Evolutionary conservation across 2,113 vertebrate species (phyloP).

Genomic region (Galeopterus variegatus): DNA sequence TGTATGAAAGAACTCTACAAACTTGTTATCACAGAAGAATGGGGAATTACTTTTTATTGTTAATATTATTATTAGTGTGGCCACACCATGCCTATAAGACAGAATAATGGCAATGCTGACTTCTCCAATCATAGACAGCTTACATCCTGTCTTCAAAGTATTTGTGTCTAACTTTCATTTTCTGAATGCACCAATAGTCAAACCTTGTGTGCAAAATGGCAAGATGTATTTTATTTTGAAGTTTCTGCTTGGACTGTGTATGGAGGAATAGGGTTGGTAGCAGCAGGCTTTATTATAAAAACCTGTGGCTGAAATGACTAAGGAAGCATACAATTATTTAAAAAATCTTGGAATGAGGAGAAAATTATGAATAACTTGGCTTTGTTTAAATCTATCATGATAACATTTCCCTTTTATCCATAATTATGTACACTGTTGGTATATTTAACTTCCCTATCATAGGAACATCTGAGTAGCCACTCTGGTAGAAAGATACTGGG

Average conservation of each 20-base stretch:
- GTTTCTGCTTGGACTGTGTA: neutral
- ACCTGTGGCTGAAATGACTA: neutral
- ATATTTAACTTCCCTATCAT: neutral
- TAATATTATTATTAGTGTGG: neutral
- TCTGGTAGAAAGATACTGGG: neutral
- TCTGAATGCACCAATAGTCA: neutral
- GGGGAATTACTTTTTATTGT: neutral
- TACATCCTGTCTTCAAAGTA: neutral
- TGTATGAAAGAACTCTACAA: neutral
- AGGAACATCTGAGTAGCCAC: neutral
- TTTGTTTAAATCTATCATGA: neutral
- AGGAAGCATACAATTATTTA: slow-evolving; percentile 49
- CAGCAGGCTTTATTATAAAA: neutral
- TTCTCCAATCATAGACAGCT: neutral
- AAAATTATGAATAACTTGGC: slow-evolving; percentile 6
- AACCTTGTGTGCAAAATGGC: neutral
- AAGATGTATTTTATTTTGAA: neutral
- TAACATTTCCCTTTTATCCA: neutral
- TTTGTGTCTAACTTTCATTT: neutral
- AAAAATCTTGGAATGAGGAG: slow-evolving; percentile 8
- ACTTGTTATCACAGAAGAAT: neutral
- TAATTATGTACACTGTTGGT: neutral
- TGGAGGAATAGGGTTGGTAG: neutral
- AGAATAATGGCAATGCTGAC: neutral
- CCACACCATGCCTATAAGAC: neutral